These are phyloP conservation scores for Eilema depressum DNA, from an alignment of 2,888 invertebrate genomes.

Conservation along the genomic window DNA sequence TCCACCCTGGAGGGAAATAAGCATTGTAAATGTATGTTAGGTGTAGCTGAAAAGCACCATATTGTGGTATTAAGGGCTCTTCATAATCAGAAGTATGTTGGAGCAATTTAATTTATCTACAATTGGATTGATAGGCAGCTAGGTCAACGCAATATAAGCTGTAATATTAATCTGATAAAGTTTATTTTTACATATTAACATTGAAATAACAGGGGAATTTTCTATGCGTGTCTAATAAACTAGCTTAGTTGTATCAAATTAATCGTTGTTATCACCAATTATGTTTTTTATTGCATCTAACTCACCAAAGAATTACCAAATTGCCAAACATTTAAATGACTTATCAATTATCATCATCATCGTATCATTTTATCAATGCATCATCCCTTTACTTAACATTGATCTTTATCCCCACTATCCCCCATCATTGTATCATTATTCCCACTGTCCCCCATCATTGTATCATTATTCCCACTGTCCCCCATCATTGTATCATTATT, in stretches of 20 bases:
- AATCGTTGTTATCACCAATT: slow-evolving; percentile 6
- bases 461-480: no score
- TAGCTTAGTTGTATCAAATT: not conserved
- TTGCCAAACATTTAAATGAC: slow-evolving; percentile 20
- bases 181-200: slow-evolving; percentile 27
- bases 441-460: no score
- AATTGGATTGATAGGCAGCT: slow-evolving; percentile 47
- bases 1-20: no score
- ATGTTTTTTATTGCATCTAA: slow-evolving; percentile 25
- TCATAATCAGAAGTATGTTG: slow-evolving; percentile 37
- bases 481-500: no score
- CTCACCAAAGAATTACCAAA: slow-evolving; percentile 39
- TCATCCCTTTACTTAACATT: no score
- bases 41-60: slow-evolving; percentile 30
- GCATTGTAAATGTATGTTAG: slow-evolving; percentile 20
- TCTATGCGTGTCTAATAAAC: slow-evolving; percentile 4
- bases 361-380: no score
- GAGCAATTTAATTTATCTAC: slow-evolving; percentile 43
- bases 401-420: no score
- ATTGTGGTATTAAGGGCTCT: slow-evolving; percentile 17
- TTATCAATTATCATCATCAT: no score
- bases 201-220: slow-evolving; percentile 9
- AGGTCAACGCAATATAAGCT: slow-evolving; percentile 26
- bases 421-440: no score
- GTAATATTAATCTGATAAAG: slow-evolving; percentile 27